Conservation (phyloP, 2,888 invertebrate species). For the Trilocha varians region DNA sequence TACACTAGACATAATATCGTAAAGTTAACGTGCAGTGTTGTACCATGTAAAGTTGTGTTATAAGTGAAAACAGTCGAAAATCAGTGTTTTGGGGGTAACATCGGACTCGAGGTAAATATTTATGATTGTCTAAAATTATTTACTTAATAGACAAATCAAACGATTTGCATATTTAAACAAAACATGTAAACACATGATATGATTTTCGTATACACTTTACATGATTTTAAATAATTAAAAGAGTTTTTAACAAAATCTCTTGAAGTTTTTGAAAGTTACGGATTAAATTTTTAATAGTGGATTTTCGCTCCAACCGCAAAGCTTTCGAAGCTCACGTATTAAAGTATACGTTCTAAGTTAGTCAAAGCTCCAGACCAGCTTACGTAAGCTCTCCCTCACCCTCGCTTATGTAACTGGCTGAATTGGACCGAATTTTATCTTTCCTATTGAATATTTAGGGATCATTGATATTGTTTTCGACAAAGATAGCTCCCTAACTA, state of each 20-base stretch:
- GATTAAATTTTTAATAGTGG: neutral
- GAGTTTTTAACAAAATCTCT: neutral
- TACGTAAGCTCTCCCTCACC: conserved; percentile 62
- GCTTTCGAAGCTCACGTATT: conserved; percentile 17
- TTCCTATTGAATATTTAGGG: conserved; percentile 11
- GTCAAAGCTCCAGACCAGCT: conserved; percentile 40
- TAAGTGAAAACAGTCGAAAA: conserved; percentile 26
- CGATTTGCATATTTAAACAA: neutral
- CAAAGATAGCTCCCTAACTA: too few relatives aligned
- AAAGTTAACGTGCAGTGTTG: neutral
- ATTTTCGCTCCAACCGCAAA: conserved; percentile 2
- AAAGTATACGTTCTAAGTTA: conserved; percentile 22
- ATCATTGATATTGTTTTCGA: neutral
- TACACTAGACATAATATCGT: neutral
- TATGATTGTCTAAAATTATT: conserved; percentile 19
- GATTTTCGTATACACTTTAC: neutral
- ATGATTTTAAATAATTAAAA: neutral
- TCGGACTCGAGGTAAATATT: conserved; percentile 57
- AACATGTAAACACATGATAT: neutral
- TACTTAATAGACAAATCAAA: neutral
- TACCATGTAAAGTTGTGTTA: conserved; percentile 19
- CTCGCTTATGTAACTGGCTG: conserved; percentile 61
- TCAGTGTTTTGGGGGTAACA: conserved; percentile 22
- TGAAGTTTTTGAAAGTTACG: neutral
- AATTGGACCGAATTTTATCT: conserved; percentile 39